Evolutionary conservation across 2,888 invertebrate genomes (phyloP).

Genomic region (Neoscelio sp.): DNA sequence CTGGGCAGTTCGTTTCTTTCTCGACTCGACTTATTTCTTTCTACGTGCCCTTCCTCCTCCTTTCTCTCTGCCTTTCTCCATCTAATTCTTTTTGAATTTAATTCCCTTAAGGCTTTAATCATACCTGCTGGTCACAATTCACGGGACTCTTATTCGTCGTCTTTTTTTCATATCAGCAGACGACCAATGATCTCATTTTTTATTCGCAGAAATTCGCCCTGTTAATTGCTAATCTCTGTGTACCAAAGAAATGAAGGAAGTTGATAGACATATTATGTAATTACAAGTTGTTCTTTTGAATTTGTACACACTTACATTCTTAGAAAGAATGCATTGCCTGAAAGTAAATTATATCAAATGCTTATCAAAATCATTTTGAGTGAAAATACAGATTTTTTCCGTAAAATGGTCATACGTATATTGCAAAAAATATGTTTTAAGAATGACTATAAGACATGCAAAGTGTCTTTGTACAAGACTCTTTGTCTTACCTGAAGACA

Average conservation of each 20-base stretch:
- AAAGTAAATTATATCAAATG: too few relatives aligned
- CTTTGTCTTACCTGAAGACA: too few relatives aligned
- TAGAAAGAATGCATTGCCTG: too few relatives aligned
- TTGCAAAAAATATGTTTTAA: too few relatives aligned
- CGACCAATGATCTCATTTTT: constrained; percentile 18
- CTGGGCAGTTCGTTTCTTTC: constrained; percentile 55
- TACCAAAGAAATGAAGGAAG: not conserved
- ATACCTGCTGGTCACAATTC: constrained; percentile 57
- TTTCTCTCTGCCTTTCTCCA: constrained; percentile 22
- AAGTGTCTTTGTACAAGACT: too few relatives aligned
- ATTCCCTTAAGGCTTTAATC: constrained; percentile 52
- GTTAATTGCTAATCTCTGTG: constrained; percentile 40
- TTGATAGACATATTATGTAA: not conserved
- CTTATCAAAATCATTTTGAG: too few relatives aligned
- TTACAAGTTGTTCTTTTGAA: not conserved
- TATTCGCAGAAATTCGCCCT: constrained; percentile 6
- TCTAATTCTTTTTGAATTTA: constrained; percentile 48
- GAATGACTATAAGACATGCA: too few relatives aligned
- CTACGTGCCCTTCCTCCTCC: constrained; percentile 25
- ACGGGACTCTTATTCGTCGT: constrained; percentile 5
- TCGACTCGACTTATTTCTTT: constrained; percentile 27
- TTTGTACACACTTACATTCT: too few relatives aligned
- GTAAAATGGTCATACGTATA: too few relatives aligned
- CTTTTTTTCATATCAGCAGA: constrained; percentile 16
- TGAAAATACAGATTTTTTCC: too few relatives aligned